These are phyloP conservation scores for Clamator glandarius DNA, from an alignment of 2,797 vertebrate species.

Conservation along the genomic window DNA sequence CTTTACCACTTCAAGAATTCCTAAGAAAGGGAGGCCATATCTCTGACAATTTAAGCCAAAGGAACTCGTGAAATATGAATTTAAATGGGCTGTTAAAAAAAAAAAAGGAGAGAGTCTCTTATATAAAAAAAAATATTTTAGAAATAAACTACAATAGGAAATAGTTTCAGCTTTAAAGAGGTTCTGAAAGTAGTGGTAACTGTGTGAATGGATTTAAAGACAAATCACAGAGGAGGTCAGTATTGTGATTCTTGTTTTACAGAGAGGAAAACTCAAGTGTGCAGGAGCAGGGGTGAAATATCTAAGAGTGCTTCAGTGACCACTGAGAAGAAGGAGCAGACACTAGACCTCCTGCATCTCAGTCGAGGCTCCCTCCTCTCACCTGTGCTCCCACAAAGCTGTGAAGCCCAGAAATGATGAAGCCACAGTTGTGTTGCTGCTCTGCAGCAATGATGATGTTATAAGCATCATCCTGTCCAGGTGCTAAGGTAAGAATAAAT, in stretches of 20 bases:
- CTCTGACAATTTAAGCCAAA: background rate
- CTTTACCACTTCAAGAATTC: background rate
- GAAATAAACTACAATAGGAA: background rate
- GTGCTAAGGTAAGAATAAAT: background rate
- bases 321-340: background rate
- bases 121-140: background rate
- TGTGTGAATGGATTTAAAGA: background rate
- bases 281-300: background rate
- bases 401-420: background rate
- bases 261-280: background rate
- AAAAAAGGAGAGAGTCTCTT: background rate
- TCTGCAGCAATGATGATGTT: accelerated
- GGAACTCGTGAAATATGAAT: background rate
- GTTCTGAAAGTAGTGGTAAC: background rate
- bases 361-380: background rate
- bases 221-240: background rate
- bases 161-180: background rate
- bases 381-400: background rate
- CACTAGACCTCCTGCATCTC: background rate
- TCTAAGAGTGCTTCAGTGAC: background rate
- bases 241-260: background rate
- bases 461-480: accelerated
- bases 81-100: background rate
- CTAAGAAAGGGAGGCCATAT: background rate
- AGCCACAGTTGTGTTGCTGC: background rate